These are phyloP conservation scores for Neotoma lepida DNA, from an alignment of 2,113 vertebrate species.

Conservation along the genomic window DNA sequence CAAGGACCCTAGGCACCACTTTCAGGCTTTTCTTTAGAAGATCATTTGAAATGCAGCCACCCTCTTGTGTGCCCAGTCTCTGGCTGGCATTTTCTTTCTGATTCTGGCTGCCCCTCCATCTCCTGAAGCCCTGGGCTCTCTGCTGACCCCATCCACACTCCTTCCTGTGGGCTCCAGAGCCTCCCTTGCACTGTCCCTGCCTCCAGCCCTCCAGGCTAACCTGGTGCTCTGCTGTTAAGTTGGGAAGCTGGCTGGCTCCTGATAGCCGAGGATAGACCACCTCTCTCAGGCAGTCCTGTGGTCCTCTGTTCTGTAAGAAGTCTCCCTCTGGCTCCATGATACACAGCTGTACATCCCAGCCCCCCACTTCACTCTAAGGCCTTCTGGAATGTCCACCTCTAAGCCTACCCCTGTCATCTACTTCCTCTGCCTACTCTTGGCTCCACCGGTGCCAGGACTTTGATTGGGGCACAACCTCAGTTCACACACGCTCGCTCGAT, in stretches of 20 bases:
- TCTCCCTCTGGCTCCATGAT: rapidly evolving
- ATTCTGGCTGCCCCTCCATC: neutral
- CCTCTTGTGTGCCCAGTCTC: neutral
- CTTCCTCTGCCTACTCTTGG: neutral
- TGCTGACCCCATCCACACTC: neutral
- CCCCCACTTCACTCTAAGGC: neutral
- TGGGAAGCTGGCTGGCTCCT: neutral
- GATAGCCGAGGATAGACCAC: neutral
- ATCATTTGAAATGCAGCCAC: constrained; percentile 17
- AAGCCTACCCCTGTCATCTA: neutral
- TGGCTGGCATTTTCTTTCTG: neutral
- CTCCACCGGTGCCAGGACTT: neutral
- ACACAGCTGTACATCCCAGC: neutral
- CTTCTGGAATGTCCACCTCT: neutral
- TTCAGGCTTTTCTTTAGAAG: constrained; percentile 37
- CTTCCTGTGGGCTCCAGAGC: neutral
- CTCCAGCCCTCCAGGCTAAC: neutral
- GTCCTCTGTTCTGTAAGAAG: neutral
- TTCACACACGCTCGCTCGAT: rapidly evolving
- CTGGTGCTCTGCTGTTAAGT: neutral
- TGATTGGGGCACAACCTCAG: neutral
- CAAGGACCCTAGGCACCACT: neutral
- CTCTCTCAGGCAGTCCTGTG: neutral
- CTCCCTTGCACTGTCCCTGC: too few species aligned
- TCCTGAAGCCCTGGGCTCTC: neutral